phyloP scores from a whole-genome alignment of 2,113 vertebrate genomes.

The Ciconia stormi region DNA sequence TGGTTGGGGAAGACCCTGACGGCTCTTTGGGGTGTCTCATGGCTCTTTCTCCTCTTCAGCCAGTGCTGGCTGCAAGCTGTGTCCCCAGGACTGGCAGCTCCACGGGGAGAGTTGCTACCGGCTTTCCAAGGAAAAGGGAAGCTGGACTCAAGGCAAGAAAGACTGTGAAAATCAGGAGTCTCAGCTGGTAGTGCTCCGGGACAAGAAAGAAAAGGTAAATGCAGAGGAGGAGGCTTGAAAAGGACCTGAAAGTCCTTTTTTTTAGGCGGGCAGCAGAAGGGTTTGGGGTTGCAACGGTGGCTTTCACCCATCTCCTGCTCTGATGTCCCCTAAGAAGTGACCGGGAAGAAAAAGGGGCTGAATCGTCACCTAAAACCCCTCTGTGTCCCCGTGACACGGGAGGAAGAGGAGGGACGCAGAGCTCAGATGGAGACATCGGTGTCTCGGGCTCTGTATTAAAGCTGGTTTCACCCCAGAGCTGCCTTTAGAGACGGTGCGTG shows the following conservation, averaged over 20 bases:
- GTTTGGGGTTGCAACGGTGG: not conserved
- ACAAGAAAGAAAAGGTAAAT: not conserved
- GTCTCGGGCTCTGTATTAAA: not conserved
- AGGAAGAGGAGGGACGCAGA: not conserved
- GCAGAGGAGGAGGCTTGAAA: not conserved
- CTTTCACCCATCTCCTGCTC: not conserved
- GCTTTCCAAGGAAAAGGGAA: not conserved
- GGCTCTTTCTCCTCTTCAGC: not conserved
- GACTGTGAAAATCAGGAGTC: not conserved
- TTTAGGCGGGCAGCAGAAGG: not conserved
- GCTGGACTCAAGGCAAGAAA: not conserved
- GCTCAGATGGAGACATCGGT: not conserved
- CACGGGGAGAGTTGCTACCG: not conserved
- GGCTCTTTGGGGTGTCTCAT: rapidly evolving
- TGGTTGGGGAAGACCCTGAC: not conserved
- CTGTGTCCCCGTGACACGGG: not conserved
- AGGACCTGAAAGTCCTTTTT: not conserved
- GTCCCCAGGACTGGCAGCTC: not conserved
- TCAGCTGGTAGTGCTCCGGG: not conserved
- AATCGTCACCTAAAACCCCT: not conserved
- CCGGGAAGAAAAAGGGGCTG: not conserved
- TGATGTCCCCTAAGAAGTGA: not conserved
- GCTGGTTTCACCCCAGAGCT: no score
- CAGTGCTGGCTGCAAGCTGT: not conserved
- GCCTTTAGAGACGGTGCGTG: not conserved